These are phyloP conservation scores for Tenualosa thibaudeaui DNA, from an alignment of 2,797 vertebrate species.

Conservation along the genomic window DNA sequence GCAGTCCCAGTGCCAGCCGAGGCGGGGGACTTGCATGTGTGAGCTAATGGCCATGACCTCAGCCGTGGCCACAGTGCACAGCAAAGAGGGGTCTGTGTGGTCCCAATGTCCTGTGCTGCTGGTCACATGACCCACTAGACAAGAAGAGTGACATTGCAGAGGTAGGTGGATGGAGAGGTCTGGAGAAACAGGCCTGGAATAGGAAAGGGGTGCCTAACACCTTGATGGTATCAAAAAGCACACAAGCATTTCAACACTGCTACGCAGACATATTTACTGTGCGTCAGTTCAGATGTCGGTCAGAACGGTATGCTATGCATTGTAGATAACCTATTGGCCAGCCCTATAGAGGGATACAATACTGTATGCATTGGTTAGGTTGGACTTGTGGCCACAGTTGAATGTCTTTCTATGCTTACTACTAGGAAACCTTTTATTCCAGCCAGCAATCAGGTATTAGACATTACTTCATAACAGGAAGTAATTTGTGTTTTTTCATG, in stretches of 20 bases:
- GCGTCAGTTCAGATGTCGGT: background rate
- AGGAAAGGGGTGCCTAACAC: background rate
- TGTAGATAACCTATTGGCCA: background rate
- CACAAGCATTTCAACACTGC: background rate
- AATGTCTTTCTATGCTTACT: background rate
- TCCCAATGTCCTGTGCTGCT: background rate
- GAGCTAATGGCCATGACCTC: constrained; percentile 1
- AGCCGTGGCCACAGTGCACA: background rate
- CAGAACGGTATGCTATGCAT: background rate
- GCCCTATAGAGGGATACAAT: no score
- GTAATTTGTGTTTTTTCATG: background rate
- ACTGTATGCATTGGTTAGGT: background rate
- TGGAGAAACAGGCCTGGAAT: background rate
- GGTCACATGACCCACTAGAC: background rate
- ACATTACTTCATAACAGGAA: background rate
- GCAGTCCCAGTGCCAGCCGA: background rate
- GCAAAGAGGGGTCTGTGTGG: background rate
- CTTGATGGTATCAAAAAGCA: background rate
- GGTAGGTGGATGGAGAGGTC: background rate
- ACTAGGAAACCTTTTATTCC: background rate
- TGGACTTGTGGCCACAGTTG: background rate
- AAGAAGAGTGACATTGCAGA: background rate
- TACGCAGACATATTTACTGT: background rate
- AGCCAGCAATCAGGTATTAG: background rate
- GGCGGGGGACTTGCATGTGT: background rate